Percentiles rank a stretch among this genome's conserved stretches.
Evolutionary conservation across 2,113 vertebrate genomes (phyloP).

Genomic region (Protomyctophum bolini): DNA sequence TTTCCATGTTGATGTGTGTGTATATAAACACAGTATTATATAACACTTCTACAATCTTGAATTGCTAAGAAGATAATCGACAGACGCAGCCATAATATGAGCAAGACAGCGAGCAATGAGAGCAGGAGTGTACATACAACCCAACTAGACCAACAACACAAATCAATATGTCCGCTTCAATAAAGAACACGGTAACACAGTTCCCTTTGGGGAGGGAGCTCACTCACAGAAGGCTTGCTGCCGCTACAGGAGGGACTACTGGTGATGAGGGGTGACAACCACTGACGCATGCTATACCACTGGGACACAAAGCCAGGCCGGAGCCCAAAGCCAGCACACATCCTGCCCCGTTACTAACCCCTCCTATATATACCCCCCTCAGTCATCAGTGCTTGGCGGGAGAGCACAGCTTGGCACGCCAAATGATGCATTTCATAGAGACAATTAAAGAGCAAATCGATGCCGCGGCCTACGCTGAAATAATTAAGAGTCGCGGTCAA

Average conservation of each 20-base stretch:
- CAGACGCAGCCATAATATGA: not conserved
- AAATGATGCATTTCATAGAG: conserved; percentile 68
- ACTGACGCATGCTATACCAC: conserved; percentile 35
- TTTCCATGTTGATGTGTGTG: too few relatives aligned
- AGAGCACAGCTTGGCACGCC: conserved; percentile 47
- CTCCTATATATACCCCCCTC: conserved; percentile 5
- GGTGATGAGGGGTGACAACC: conserved; percentile 57
- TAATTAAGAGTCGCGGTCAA: conserved; percentile 44
- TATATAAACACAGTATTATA: too few relatives aligned
- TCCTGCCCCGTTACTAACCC: not conserved
- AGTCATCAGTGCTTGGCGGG: conserved; percentile 30
- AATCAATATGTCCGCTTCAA: conserved; percentile 34
- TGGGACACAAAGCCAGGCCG: conserved; percentile 48
- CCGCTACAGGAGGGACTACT: conserved; percentile 7
- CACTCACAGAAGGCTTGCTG: conserved; percentile 28
- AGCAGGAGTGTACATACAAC: conserved; percentile 18
- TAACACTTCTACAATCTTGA: too few relatives aligned
- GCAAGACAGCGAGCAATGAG: conserved; percentile 40
- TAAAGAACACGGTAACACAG: conserved; percentile 34
- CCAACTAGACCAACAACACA: conserved; percentile 18
- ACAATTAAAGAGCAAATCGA: conserved; percentile 76
- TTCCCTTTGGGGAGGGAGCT: conserved; percentile 30
- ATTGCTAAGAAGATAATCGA: too few relatives aligned
- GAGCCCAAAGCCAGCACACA: conserved; percentile 27
- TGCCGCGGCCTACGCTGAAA: conserved; percentile 51